Percentiles rank a stretch among this genome's conserved stretches.
Evolutionary conservation across 2,888 invertebrate species (phyloP).

Genomic region (Trissolcus japonicus): DNA sequence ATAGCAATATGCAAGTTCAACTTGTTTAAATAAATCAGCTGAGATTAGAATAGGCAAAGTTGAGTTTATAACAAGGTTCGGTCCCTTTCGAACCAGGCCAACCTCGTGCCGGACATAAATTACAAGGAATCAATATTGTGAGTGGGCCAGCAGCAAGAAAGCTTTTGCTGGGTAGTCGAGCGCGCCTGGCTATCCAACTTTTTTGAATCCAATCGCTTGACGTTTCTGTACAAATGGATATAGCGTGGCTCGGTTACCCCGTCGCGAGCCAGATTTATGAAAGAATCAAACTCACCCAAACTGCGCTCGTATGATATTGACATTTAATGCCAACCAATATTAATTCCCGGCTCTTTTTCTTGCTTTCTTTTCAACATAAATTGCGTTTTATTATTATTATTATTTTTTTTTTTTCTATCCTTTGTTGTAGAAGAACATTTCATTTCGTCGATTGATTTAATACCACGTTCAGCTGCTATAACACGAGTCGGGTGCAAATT

Average conservation of each 20-base stretch:
- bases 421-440: neutral
- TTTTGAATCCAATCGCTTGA: slow-evolving; percentile 47
- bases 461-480: slow-evolving; percentile 11
- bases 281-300: slow-evolving; percentile 39
- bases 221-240: slow-evolving; percentile 38
- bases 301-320: slow-evolving; percentile 17
- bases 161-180: slow-evolving; percentile 42
- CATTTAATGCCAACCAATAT: slow-evolving; percentile 34
- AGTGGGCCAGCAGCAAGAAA: slow-evolving; percentile 54
- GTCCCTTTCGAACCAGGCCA: slow-evolving; percentile 38
- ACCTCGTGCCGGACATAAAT: slow-evolving; percentile 54
- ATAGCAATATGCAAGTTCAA: slow-evolving; percentile 49
- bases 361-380: slow-evolving; percentile 21
- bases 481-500: neutral
- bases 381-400: slow-evolving; percentile 23
- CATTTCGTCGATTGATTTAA: slow-evolving; percentile 24
- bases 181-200: slow-evolving; percentile 46
- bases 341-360: slow-evolving; percentile 8
- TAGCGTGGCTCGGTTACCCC: slow-evolving; percentile 31
- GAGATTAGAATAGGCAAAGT: slow-evolving; percentile 57
- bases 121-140: slow-evolving; percentile 54
- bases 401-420: slow-evolving; percentile 9
- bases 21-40: slow-evolving; percentile 56
- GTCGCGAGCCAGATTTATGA: slow-evolving; percentile 37
- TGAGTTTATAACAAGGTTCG: slow-evolving; percentile 49